These are phyloP conservation scores for Dasyornis broadbenti DNA, from an alignment of 2,113 vertebrate genomes.

Conservation along the genomic window DNA sequence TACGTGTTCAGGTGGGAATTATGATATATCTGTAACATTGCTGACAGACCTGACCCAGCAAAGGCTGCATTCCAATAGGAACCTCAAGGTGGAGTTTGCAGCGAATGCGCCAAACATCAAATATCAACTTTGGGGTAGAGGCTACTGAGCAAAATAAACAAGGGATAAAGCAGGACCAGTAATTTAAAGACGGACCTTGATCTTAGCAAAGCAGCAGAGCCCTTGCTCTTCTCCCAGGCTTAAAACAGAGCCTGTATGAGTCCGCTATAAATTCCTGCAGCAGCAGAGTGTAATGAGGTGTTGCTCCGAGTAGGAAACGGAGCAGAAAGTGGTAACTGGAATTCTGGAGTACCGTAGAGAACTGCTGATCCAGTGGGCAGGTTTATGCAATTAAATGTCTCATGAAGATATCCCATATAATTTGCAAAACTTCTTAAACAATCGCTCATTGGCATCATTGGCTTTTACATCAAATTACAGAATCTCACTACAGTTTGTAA, in stretches of 20 bases:
- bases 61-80: neutral
- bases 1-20: conserved; percentile 4
- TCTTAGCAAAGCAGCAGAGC: neutral
- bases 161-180: neutral
- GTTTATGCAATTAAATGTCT: neutral
- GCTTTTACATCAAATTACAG: neutral
- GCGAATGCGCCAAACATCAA: neutral
- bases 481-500: neutral
- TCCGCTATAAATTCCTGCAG: neutral
- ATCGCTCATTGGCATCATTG: neutral
- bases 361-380: neutral
- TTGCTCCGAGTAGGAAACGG: neutral
- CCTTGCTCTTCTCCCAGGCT: no score
- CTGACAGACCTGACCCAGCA: neutral
- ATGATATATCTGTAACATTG: neutral
- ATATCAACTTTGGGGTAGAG: neutral
- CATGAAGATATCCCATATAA: neutral
- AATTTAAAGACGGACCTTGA: neutral
- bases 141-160: neutral
- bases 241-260: neutral
- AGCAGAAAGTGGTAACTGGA: neutral
- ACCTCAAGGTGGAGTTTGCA: neutral
- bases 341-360: neutral
- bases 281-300: neutral
- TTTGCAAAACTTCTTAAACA: neutral